phyloP scores from a whole-genome alignment of 2,113 vertebrate species.

The Alouatta palliata region DNA sequence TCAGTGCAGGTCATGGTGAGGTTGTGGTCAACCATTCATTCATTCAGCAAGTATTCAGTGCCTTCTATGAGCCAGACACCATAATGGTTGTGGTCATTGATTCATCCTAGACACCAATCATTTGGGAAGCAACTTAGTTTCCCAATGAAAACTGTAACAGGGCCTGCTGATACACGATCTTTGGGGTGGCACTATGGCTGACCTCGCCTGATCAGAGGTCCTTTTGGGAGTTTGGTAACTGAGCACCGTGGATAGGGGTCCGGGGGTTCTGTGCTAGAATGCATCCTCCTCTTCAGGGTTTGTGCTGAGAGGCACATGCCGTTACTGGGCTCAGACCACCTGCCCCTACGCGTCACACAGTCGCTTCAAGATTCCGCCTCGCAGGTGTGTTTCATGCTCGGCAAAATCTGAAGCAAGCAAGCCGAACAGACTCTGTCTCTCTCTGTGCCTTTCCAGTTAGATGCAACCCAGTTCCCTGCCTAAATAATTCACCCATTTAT shows the following conservation, averaged over 20 bases:
- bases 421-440: not conserved
- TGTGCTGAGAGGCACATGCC: not conserved
- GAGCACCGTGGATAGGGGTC: not conserved
- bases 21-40: not conserved
- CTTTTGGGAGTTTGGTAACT: conserved; percentile 25
- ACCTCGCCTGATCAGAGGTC: not conserved
- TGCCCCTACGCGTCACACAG: not conserved
- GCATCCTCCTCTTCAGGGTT: not conserved
- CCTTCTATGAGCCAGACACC: not conserved
- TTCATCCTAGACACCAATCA: not conserved
- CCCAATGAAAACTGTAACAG: not conserved
- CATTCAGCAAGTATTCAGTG: not conserved
- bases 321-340: not conserved
- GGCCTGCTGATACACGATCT: not conserved
- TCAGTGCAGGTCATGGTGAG: not conserved
- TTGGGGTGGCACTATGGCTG: not conserved
- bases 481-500: not conserved
- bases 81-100: not conserved
- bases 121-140: not conserved
- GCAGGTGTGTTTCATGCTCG: conserved; percentile 11
- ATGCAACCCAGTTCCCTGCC: not conserved
- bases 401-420: not conserved
- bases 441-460: not conserved
- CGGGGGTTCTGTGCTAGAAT: not conserved
- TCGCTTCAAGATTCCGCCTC: not conserved